A percentile compares a stretch with the other conserved stretches of the same genome.
Conservation (phyloP, 2,797 vertebrate genomes). For the Delichon dasypus region DNA sequence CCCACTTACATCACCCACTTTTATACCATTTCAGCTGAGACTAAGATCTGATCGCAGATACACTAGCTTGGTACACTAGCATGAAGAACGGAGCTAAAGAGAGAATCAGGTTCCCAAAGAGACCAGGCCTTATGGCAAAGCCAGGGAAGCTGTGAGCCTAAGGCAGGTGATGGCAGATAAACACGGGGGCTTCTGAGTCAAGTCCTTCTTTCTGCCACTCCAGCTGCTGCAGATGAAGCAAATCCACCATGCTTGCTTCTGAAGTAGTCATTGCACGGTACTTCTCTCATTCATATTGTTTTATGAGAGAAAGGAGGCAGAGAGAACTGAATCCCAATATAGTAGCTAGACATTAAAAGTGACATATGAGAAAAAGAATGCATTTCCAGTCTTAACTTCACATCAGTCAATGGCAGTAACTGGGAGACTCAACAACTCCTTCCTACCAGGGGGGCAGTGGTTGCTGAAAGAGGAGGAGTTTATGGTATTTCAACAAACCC, state of each 20-base stretch:
- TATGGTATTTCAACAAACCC: background rate
- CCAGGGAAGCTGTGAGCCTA: background rate
- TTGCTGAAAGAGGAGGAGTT: rapidly evolving
- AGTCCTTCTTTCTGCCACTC: background rate
- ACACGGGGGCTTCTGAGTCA: background rate
- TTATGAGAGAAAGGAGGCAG: background rate
- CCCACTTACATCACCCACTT: background rate
- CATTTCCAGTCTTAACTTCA: background rate
- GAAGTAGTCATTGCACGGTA: background rate
- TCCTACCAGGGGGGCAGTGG: background rate
- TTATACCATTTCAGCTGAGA: background rate
- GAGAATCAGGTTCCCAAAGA: conserved; percentile 11
- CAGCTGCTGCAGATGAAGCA: background rate
- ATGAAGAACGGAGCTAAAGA: background rate
- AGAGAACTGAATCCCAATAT: background rate
- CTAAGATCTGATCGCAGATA: background rate
- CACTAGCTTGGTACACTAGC: background rate
- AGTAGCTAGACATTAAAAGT: background rate
- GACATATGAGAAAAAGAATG: background rate
- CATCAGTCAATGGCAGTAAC: background rate
- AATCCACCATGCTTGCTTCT: background rate
- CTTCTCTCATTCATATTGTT: background rate
- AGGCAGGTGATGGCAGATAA: background rate
- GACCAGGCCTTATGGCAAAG: background rate
- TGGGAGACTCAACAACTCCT: background rate